phyloP scores from a whole-genome alignment of 2,113 vertebrate species.

The Budorcas taxicolor region DNA sequence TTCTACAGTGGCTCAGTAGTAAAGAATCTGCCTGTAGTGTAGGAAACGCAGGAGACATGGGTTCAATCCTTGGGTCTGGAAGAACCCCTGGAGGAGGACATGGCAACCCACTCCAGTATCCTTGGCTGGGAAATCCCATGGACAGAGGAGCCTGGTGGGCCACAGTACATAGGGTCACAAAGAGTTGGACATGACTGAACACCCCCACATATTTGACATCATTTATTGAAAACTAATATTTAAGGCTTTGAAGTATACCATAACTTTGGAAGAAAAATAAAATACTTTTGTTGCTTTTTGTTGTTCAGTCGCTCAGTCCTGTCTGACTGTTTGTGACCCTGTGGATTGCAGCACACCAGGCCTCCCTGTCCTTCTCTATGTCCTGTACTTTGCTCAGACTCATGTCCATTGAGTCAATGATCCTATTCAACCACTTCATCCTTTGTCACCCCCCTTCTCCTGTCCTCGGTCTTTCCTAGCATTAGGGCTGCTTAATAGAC shows the following conservation, averaged over 20 bases:
- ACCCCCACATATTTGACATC: not conserved
- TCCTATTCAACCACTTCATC: not conserved
- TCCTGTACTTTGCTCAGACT: not conserved
- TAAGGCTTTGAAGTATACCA: not conserved
- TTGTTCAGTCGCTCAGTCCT: not conserved
- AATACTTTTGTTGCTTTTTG: not conserved
- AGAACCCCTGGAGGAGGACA: not conserved
- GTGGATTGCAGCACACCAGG: not conserved
- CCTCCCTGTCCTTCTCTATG: not conserved
- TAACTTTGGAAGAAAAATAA: slow-evolving; percentile 19
- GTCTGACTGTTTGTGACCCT: not conserved
- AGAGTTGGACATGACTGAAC: not conserved
- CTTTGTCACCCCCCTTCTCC: not conserved
- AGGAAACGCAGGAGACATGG: not conserved
- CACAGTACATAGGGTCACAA: not conserved
- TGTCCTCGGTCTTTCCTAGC: not conserved
- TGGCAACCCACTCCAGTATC: not conserved
- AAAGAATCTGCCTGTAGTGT: not conserved
- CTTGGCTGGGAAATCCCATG: not conserved
- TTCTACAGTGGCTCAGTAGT: not conserved
- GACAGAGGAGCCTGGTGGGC: not conserved
- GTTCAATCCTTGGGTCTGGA: not conserved
- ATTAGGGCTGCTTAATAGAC: not conserved
- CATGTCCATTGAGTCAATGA: not conserved
- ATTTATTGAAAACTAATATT: not conserved